Percentiles rank a stretch among this genome's conserved stretches.
phyloP scores from a whole-genome alignment of 2,113 vertebrate genomes.

The Hippopotamus amphibius region DNA sequence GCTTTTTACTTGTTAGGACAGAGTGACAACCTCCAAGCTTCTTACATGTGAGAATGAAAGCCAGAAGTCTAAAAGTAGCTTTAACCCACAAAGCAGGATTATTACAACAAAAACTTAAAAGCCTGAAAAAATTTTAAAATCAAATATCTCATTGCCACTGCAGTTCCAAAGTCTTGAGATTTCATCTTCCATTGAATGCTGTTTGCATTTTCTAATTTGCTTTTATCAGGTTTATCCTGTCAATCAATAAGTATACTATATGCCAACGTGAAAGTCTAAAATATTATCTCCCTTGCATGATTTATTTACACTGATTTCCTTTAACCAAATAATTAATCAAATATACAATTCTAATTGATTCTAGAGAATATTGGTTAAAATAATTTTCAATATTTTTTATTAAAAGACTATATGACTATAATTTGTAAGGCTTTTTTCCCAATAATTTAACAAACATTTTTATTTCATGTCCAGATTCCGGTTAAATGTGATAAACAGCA shows the following conservation, averaged over 20 bases:
- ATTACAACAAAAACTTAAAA: background rate
- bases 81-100: background rate
- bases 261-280: background rate
- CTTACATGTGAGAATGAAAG: background rate
- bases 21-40: background rate
- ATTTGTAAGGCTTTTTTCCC: background rate
- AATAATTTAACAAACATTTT: background rate
- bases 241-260: background rate
- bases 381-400: background rate
- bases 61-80: background rate
- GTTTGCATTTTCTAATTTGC: constrained; percentile 34
- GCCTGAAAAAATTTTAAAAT: background rate
- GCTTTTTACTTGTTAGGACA: background rate
- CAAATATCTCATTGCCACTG: background rate
- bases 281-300: background rate
- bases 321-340: background rate
- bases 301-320: background rate
- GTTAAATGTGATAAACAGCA: background rate
- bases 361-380: background rate
- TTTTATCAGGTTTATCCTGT: background rate
- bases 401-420: background rate
- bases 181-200: background rate
- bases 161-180: background rate
- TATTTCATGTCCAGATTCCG: background rate
- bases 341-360: background rate